Evolutionary conservation across 2,113 vertebrate species (phyloP).

Genomic region (Dipodomys merriami): DNA sequence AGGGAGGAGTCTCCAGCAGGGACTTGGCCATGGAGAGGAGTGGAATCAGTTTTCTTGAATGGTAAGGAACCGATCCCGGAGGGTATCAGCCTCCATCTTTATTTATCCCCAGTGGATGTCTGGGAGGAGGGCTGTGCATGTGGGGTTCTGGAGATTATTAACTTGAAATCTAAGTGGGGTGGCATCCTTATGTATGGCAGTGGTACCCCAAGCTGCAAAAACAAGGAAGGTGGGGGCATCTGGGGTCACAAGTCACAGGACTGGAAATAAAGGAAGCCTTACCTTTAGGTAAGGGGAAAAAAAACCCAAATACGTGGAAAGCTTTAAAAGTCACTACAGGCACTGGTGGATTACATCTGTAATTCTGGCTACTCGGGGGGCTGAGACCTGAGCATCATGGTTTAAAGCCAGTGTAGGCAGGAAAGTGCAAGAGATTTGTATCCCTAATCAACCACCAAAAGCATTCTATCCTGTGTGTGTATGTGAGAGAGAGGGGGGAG

Average conservation of each 20-base stretch:
- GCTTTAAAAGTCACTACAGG: no score
- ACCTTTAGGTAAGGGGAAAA: not conserved
- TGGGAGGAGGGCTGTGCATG: not conserved
- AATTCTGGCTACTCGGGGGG: no score
- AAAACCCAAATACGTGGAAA: not conserved
- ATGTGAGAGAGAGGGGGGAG: no score
- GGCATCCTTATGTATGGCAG: not conserved
- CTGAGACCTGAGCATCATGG: no score
- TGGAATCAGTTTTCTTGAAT: not conserved
- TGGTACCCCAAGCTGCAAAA: not conserved
- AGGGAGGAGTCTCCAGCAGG: not conserved
- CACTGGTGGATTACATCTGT: no score
- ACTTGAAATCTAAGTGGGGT: not conserved
- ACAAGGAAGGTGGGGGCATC: not conserved
- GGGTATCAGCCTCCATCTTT: not conserved
- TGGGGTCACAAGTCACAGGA: not conserved
- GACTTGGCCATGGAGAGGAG: not conserved
- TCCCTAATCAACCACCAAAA: no score
- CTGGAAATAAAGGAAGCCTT: not conserved
- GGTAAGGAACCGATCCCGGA: not conserved
- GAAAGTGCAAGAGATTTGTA: no score
- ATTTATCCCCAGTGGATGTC: not conserved
- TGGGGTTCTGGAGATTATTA: not conserved
- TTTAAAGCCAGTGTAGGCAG: no score
- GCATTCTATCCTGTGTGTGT: not conserved